These are phyloP conservation scores for Orius laevigatus DNA, from an alignment of 1,140 invertebrate species.

Conservation along the genomic window DNA sequence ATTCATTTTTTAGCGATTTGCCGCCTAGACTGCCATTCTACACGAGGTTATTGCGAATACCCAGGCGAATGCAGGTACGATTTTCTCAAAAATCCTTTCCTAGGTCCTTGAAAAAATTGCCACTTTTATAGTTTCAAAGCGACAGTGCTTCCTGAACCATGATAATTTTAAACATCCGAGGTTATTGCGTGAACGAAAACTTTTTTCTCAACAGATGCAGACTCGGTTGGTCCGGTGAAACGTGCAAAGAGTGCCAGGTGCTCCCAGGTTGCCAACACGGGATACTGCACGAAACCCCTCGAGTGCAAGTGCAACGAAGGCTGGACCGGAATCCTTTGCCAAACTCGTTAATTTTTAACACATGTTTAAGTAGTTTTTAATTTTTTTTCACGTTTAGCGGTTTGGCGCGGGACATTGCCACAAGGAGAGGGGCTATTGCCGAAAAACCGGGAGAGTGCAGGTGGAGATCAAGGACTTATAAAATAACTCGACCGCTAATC, in stretches of 20 bases:
- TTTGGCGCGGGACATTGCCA: slow-evolving; percentile 67
- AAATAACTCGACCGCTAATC: no score
- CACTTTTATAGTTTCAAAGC: no score
- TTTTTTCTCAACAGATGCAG: slow-evolving; percentile 38
- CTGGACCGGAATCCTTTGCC: slow-evolving; percentile 72
- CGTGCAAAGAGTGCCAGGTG: slow-evolving; percentile 61
- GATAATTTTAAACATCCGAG: background rate
- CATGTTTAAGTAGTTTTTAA: slow-evolving; percentile 3
- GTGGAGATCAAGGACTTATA: slow-evolving; percentile 26
- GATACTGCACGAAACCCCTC: slow-evolving; percentile 62
- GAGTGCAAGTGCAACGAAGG: slow-evolving; percentile 75
- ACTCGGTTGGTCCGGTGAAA: slow-evolving; percentile 64
- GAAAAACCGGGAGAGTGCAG: slow-evolving; percentile 55
- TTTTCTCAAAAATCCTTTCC: background rate
- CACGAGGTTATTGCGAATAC: slow-evolving; percentile 62
- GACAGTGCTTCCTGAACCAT: background rate
- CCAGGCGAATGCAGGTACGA: slow-evolving; percentile 55
- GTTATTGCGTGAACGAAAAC: no score
- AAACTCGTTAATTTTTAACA: slow-evolving; percentile 48
- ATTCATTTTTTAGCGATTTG: slow-evolving; percentile 45
- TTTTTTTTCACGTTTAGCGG: slow-evolving; percentile 35
- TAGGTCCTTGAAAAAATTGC: background rate
- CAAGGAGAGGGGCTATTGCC: slow-evolving; percentile 66
- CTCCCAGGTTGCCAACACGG: slow-evolving; percentile 63
- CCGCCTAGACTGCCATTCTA: slow-evolving; percentile 56